Evolutionary conservation across 1,140 invertebrate genomes (phyloP).

Genomic region (Oppia nitens): DNA sequence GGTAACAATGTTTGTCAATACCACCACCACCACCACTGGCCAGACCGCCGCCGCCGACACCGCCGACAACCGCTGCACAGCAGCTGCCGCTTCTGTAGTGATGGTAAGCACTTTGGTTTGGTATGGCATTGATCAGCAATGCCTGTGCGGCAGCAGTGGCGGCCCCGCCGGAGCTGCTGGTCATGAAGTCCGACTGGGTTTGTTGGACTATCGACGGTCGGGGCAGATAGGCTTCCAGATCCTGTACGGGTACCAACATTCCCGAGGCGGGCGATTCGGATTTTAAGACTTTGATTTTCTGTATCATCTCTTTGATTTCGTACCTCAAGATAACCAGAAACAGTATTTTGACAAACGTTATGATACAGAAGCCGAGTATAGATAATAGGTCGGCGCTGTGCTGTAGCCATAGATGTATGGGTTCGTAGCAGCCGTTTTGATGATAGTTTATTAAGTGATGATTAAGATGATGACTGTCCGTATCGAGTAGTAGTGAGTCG

Average conservation of each 20-base stretch:
- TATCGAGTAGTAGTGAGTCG: not conserved
- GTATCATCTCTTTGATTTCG: slow-evolving; percentile 73
- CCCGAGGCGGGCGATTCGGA: slow-evolving; percentile 24
- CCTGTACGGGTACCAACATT: slow-evolving; percentile 21
- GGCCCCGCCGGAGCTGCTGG: slow-evolving; percentile 13
- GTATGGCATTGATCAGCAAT: not conserved
- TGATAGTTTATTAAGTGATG: too few species aligned
- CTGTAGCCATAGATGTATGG: slow-evolving; percentile 49
- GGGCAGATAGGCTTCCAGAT: slow-evolving; percentile 24
- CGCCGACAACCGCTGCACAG: not conserved
- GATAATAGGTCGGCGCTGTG: slow-evolving; percentile 60
- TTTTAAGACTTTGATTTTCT: slow-evolving; percentile 53
- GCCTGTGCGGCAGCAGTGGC: not conserved
- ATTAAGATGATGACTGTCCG: too few species aligned
- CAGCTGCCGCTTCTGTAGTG: too few species aligned
- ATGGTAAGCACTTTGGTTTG: not conserved
- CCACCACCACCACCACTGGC: not conserved
- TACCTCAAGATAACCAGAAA: slow-evolving; percentile 67
- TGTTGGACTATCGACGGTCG: slow-evolving; percentile 18
- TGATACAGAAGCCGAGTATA: slow-evolving; percentile 70
- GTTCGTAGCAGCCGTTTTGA: slow-evolving; percentile 44
- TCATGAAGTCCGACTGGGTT: not conserved
- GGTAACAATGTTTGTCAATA: too few species aligned
- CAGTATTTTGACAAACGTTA: slow-evolving; percentile 72
- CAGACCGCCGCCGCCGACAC: too few species aligned